Percentiles rank a stretch among this genome's conserved stretches.
phyloP scores from a whole-genome alignment of 2,797 vertebrate genomes.

The Silurus lanzhouensis region DNA sequence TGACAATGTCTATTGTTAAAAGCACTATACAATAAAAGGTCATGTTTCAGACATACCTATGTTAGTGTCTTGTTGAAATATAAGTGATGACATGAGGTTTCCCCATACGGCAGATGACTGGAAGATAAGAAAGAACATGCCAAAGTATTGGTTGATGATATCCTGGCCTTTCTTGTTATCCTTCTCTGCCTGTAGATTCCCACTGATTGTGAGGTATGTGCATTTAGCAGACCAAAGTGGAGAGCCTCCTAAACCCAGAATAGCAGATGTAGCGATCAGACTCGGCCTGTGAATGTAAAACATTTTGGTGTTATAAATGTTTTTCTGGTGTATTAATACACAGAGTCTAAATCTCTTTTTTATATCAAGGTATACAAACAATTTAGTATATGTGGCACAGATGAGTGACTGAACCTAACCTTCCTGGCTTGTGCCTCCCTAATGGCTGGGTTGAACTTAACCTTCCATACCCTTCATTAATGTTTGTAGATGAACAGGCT shows the following conservation, averaged over 20 bases:
- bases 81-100: conserved; percentile 93
- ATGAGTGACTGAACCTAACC: neutral
- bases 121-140: conserved; percentile 92
- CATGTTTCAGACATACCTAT: conserved; percentile 70
- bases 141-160: conserved; percentile 90
- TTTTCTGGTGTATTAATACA: too few relatives aligned
- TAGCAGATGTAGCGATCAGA: conserved; percentile 85
- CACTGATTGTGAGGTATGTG: conserved; percentile 87
- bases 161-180: conserved; percentile 75
- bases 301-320: neutral
- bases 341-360: neutral
- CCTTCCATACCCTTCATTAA: neutral
- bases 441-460: too few relatives aligned
- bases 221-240: conserved; percentile 94
- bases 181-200: conserved; percentile 73
- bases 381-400: neutral
- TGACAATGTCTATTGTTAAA: too few relatives aligned
- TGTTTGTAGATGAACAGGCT: neutral
- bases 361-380: neutral
- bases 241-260: conserved; percentile 90
- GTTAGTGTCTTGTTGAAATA: conserved; percentile 77
- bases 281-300: conserved; percentile 80
- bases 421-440: too few relatives aligned
- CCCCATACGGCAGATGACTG: conserved; percentile 92
- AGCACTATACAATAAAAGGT: too few relatives aligned